Evolutionary conservation across 2,797 vertebrate genomes (phyloP), one percentile per base, ranked within the genome.

Genomic region (Carduelis carduelis): DNA sequence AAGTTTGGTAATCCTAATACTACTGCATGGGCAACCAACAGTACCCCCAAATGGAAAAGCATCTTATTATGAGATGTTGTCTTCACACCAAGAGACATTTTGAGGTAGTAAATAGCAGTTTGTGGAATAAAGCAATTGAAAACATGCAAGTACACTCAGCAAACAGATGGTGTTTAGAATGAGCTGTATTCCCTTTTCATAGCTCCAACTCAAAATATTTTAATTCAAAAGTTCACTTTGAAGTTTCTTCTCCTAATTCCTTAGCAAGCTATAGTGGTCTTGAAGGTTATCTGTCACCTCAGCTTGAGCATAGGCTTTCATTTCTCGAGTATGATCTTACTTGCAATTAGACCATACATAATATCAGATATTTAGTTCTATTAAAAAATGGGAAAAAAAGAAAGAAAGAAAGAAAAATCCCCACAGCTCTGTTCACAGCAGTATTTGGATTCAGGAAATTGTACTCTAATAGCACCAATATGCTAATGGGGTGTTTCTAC

Each of bases 161-260:
- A 96, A 93, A 93, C 59, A 89, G 66, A 94, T 91, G 70, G 72
- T 86, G 27, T 82, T 96, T 89, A 80, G 94, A 92, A 83, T 14
- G 69, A 93, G 15, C 12, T 80, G 50, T 55, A 89, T 56, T 34
- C 39, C 61, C 83, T 90, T 82, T 59, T 82, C 69, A 39, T 44
- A 86, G 24, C 20, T 61, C 32, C 76, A 41, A 37, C 92, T 80
- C 60, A 89, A 92, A 92, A 96, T 90, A 57, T 64, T 93, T 93
- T 76, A 53, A 75, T 76, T 76, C 27, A 71, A 46, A 64, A 55
- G 21, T 95, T 93, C 75, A 77, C 17, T 47, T 82, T 88, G 64
- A 52, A 53, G 32, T 66, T 87, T 82, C 52, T 59, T 24, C 10
- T 52, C 30, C 35, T 63, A 84, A 84, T 61, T 26, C 23, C 43